A percentile compares a stretch with the other conserved stretches of the same genome.
These are phyloP conservation scores for Drosophila micromelanica DNA, from an alignment of 1,140 invertebrate genomes.

Conservation along the genomic window DNA sequence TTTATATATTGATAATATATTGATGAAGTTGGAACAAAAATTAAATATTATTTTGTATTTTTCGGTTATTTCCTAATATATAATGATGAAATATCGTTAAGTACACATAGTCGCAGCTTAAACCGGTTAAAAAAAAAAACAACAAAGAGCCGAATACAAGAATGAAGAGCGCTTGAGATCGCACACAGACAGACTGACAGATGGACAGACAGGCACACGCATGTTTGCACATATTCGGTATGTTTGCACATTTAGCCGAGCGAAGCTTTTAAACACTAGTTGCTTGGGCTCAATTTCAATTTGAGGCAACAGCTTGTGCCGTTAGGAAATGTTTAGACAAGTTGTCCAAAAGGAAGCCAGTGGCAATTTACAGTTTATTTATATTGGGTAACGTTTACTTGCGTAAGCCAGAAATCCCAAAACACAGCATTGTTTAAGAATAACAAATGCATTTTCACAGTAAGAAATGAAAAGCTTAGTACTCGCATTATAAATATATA, in stretches of 20 bases:
- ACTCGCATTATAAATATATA: too few species aligned
- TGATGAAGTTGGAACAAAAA: not conserved
- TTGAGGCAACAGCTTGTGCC: not conserved
- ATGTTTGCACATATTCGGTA: not conserved
- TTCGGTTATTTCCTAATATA: not conserved
- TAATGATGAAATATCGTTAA: not conserved
- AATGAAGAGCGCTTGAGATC: not conserved
- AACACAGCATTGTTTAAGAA: too few species aligned
- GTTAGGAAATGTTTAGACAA: not conserved
- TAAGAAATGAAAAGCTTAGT: too few species aligned
- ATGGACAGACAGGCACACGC: not conserved
- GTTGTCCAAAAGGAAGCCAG: too few species aligned
- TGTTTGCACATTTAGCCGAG: not conserved
- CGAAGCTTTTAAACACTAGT: too few species aligned
- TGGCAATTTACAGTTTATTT: too few species aligned
- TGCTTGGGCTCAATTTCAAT: not conserved
- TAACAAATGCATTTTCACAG: too few species aligned
- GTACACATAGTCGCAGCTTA: not conserved
- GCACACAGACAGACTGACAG: not conserved
- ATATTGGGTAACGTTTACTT: too few species aligned
- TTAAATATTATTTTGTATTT: not conserved
- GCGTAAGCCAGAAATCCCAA: too few species aligned
- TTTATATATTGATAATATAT: not conserved
- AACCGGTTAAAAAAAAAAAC: slow-evolving; percentile 2
- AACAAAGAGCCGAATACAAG: not conserved